A percentile compares a stretch with the other conserved stretches of the same genome.
phyloP scores from a whole-genome alignment of 2,888 invertebrate species.

The Willowsia nigromaculata region DNA sequence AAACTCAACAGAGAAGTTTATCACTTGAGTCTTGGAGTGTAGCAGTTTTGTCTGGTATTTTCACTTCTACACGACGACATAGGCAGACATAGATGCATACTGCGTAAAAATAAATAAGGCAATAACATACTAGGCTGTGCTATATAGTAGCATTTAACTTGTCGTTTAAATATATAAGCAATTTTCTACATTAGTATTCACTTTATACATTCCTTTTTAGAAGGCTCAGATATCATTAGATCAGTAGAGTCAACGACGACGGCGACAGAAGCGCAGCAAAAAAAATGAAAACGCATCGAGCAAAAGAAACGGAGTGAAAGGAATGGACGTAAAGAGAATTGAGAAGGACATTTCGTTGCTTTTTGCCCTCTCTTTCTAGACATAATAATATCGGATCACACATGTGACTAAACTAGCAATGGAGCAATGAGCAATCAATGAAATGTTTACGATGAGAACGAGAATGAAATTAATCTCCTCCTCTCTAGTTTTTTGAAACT shows the following conservation, averaged over 20 bases:
- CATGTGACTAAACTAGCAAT: constrained; percentile 33
- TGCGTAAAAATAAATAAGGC: neutral
- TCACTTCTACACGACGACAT: neutral
- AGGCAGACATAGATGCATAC: constrained; percentile 36
- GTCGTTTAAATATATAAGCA: neutral
- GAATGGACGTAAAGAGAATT: constrained; percentile 33
- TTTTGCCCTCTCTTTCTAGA: neutral
- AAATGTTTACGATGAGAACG: constrained; percentile 47
- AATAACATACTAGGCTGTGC: neutral
- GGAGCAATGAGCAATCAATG: constrained; percentile 41
- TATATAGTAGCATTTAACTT: neutral
- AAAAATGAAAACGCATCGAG: neutral
- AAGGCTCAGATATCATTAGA: constrained; percentile 42
- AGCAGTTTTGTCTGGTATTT: constrained; percentile 62
- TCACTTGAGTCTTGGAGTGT: constrained; percentile 25
- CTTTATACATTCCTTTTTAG: neutral
- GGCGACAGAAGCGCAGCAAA: constrained; percentile 13
- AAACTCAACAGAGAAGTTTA: constrained; percentile 36
- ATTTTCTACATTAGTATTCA: constrained; percentile 41
- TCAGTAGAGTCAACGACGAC: constrained; percentile 24
- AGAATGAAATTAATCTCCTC: constrained; percentile 52
- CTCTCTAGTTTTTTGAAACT: constrained; percentile 1
- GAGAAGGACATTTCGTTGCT: constrained; percentile 23
- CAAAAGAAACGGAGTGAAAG: constrained; percentile 20
- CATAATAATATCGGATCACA: constrained; percentile 42